phyloP scores from a whole-genome alignment of 2,888 invertebrate species.

The Synanthedon tipuliformis region DNA sequence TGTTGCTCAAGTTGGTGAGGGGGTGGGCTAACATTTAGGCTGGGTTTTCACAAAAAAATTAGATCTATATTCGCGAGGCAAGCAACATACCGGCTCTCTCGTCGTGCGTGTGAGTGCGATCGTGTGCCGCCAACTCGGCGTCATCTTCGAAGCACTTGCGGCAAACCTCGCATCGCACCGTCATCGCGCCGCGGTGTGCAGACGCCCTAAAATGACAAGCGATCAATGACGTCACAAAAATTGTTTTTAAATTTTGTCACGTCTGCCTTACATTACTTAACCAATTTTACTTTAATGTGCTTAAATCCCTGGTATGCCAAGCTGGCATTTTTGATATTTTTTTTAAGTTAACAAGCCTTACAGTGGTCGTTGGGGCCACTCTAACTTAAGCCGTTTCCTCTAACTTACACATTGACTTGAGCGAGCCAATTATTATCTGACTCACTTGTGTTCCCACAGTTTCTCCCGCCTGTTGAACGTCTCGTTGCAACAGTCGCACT shows the following conservation, averaged over 20 bases:
- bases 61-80: neutral
- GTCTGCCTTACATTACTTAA: no score
- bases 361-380: no score
- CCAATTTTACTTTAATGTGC: no score
- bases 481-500: conserved; percentile 57
- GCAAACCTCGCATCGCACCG: conserved; percentile 62
- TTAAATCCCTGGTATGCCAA: no score
- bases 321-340: no score
- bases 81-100: conserved; percentile 42
- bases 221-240: no score
- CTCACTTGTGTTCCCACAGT: conserved; percentile 54
- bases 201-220: conserved; percentile 30
- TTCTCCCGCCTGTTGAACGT: conserved; percentile 57
- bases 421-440: neutral
- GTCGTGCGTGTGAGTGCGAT: conserved; percentile 43
- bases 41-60: neutral
- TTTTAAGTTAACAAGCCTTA: no score
- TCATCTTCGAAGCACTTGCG: conserved; percentile 62
- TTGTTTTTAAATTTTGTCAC: no score
- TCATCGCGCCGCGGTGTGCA: conserved; percentile 59
- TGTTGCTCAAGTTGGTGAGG: no score
- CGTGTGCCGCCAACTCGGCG: conserved; percentile 45
- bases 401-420: no score
- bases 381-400: no score
- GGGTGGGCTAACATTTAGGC: no score